Evolutionary conservation across 2,888 invertebrate genomes (phyloP), one percentile per base, ranked within the genome.

Genomic region (Monoplex corrugatus): DNA sequence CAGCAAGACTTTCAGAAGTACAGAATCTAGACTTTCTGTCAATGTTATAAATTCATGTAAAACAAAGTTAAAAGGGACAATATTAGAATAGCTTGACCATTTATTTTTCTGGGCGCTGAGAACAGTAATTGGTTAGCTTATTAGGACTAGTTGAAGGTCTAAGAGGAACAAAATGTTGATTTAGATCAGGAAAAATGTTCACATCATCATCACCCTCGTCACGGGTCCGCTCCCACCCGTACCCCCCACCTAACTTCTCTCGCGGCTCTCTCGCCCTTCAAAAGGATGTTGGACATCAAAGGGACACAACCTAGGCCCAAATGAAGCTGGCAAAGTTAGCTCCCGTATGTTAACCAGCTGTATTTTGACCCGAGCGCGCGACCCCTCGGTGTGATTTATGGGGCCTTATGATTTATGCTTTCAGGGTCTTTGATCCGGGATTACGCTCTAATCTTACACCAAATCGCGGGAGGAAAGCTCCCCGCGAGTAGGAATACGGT

Each of bases 261-360:
- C 78, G 35, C 38, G 35, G 8, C 68, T 38, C 78, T 23, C 16
- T 2, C 78, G 13, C 10, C 6, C 78, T 19, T 6, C 10, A 32
- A 44, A 13, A 2, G 86, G 68, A 86, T 86, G 68, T 86, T 43
- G 86, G 68, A 86, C 86, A 86, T 86, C 86, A 68, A 68, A 86
- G 86, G 63, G 38, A 63, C 50, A 85, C 16, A 85, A 83, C 82
- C n/a, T 16, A 83, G 19, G 28, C 40, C 32, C 80, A 19, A 45
- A 32, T n/a, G n/a, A n/a, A n/a, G n/a, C n/a, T n/a, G n/a, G 84
- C 35, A 50, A 50, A 84, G 84, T 84, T 50, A 84, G 84, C 84
- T 57, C 84, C 44, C 88, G 13, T 63, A 43, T 68, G 88, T 44
- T 88, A 88, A 82, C 80, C 88, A 88, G 82, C 88, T 88, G 88